Evolutionary conservation across 2,888 invertebrate genomes (phyloP).

Genomic region (Oscheius sp.): DNA sequence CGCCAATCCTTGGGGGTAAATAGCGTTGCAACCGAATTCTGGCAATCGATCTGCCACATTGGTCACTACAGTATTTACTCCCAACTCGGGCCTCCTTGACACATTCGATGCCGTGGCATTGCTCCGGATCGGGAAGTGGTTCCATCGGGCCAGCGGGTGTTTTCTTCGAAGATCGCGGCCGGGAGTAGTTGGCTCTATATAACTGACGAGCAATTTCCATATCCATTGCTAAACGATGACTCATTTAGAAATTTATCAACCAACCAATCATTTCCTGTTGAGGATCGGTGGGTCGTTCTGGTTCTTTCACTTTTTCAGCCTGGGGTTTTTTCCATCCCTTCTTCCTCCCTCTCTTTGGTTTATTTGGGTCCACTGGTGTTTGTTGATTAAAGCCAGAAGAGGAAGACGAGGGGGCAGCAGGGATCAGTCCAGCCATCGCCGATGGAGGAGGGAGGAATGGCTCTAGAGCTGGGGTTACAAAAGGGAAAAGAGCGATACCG

Average conservation of each 20-base stretch:
- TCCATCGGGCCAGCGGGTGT: too few relatives aligned
- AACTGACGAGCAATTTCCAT: too few relatives aligned
- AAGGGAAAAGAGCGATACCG: neutral
- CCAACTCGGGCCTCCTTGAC: conserved; percentile 78
- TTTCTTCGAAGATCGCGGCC: too few relatives aligned
- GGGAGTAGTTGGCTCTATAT: too few relatives aligned
- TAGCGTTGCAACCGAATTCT: conserved; percentile 1
- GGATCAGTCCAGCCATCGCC: neutral
- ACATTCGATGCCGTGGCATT: conserved; percentile 91
- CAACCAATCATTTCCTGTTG: neutral
- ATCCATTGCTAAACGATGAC: too few relatives aligned
- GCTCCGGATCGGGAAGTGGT: too few relatives aligned
- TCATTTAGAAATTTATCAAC: too few relatives aligned
- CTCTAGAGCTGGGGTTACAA: neutral
- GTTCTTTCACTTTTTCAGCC: neutral
- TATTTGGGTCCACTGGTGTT: conserved; percentile 6
- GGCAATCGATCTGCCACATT: conserved; percentile 37
- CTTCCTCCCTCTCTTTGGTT: conserved; percentile 46
- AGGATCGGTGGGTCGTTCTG: neutral
- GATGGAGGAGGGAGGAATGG: neutral
- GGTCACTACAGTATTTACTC: conserved; percentile 49
- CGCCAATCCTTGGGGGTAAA: conserved; percentile 10
- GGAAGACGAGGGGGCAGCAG: too few relatives aligned
- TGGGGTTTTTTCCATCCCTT: conserved; percentile 32
- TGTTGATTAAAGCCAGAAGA: neutral